phyloP scores from a whole-genome alignment of 2,888 invertebrate genomes.

The Dolichomitus sp. region DNA sequence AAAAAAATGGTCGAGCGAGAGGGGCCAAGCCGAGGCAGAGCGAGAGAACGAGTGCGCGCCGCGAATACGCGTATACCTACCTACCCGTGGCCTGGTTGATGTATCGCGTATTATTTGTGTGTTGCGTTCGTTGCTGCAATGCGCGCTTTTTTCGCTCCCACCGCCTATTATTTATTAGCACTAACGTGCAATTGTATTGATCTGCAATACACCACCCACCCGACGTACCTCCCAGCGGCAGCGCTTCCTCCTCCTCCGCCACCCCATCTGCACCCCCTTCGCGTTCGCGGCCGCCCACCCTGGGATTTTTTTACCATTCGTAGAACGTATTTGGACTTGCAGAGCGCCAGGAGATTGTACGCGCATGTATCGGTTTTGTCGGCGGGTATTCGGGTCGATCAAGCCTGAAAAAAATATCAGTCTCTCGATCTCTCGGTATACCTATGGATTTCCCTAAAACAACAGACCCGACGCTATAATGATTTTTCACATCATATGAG shows the following conservation, averaged over 20 bases:
- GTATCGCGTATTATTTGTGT: slow-evolving; percentile 86
- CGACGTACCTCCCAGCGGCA: slow-evolving; percentile 73
- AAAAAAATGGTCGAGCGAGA: slow-evolving; percentile 60
- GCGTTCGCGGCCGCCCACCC: slow-evolving; percentile 78
- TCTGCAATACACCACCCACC: slow-evolving; percentile 85
- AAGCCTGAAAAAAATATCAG: slow-evolving; percentile 72
- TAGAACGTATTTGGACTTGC: slow-evolving; percentile 85
- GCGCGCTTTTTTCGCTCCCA: slow-evolving; percentile 86
- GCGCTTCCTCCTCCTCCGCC: slow-evolving; percentile 59
- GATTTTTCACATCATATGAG: slow-evolving; percentile 41
- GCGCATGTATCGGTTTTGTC: slow-evolving; percentile 81
- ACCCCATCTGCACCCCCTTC: slow-evolving; percentile 63
- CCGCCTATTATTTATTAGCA: slow-evolving; percentile 87
- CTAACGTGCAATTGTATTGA: slow-evolving; percentile 87
- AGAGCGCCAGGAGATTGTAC: slow-evolving; percentile 83
- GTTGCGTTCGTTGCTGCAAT: slow-evolving; percentile 86
- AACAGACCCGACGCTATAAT: slow-evolving; percentile 50
- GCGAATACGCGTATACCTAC: slow-evolving; percentile 74
- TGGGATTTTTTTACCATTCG: slow-evolving; percentile 85
- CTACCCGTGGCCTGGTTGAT: slow-evolving; percentile 81
- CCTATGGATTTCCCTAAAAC: slow-evolving; percentile 48
- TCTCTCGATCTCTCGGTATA: slow-evolving; percentile 65
- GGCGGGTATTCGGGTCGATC: slow-evolving; percentile 73
- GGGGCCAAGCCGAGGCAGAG: slow-evolving; percentile 60
- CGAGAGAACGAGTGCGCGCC: slow-evolving; percentile 74